Percentiles rank a stretch among this genome's conserved stretches.
phyloP scores from a whole-genome alignment of 2,113 vertebrate species.

The Hippocampus barbouri region DNA sequence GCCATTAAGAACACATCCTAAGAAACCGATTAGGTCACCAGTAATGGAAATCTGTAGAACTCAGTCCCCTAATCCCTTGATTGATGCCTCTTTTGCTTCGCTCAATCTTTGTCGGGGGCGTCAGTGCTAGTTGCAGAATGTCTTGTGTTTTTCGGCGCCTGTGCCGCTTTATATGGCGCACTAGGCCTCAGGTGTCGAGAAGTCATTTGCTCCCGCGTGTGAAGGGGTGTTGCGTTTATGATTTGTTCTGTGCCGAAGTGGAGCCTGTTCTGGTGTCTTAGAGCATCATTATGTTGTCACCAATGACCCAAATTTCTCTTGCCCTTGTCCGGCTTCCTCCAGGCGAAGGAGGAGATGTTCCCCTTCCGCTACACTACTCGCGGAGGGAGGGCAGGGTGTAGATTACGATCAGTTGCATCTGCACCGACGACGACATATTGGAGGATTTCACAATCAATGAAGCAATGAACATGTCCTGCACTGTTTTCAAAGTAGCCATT shows the following conservation, averaged over 20 bases:
- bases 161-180: constrained; percentile 25
- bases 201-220: constrained; percentile 54
- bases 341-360: background rate
- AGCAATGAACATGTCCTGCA: background rate
- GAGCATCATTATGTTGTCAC: constrained; percentile 45
- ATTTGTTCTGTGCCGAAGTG: constrained; percentile 46
- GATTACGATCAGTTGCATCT: no score
- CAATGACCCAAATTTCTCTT: constrained; percentile 55
- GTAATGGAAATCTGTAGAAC: constrained; percentile 44
- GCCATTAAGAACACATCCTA: constrained; percentile 49
- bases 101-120: constrained; percentile 59
- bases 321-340: constrained; percentile 11
- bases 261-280: constrained; percentile 48
- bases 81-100: constrained; percentile 41
- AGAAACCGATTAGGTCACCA: constrained; percentile 52
- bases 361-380: constrained; percentile 7
- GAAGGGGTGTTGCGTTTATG: constrained; percentile 52
- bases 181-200: constrained; percentile 29
- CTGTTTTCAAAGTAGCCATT: no score
- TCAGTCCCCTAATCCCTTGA: constrained; percentile 37
- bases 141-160: constrained; percentile 31
- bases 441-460: background rate
- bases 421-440: background rate
- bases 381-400: constrained; percentile 11
- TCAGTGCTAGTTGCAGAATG: constrained; percentile 47